A percentile compares a stretch with the other conserved stretches of the same genome.
phyloP scores from a whole-genome alignment of 2,113 vertebrate genomes.

The Glaucomys volans region DNA sequence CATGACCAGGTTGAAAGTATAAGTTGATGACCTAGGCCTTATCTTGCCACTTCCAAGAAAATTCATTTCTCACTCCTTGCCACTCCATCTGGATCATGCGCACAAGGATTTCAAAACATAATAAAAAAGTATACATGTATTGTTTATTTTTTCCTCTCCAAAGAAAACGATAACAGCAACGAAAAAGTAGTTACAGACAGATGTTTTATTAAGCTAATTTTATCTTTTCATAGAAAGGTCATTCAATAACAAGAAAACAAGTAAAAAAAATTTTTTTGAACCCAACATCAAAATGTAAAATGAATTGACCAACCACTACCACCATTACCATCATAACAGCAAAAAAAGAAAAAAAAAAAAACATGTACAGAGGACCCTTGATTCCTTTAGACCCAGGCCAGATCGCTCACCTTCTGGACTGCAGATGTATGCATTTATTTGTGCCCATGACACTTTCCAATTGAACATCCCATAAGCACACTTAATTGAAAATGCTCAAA shows the following conservation, averaged over 20 bases:
- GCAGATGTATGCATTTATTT: neutral
- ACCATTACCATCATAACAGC: neutral
- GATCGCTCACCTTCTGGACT: neutral
- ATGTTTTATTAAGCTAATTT: neutral
- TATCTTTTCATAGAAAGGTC: neutral
- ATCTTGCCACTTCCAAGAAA: neutral
- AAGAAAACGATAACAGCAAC: neutral
- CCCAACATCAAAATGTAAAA: neutral
- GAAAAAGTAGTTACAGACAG: neutral
- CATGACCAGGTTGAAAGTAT: neutral
- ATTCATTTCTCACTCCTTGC: neutral
- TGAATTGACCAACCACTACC: neutral
- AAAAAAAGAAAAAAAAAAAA: neutral
- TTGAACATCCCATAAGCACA: neutral
- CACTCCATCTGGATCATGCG: neutral
- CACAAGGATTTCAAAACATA: constrained; percentile 36
- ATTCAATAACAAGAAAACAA: neutral
- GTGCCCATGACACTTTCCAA: neutral
- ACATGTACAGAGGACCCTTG: neutral
- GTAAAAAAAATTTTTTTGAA: neutral
- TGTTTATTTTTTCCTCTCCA: neutral
- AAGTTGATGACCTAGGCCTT: neutral
- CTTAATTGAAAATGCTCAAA: neutral
- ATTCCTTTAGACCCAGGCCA: neutral
- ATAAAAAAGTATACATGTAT: neutral